Conservation (phyloP, 2,888 invertebrate species). For the Platycnemis pennipes region DNA sequence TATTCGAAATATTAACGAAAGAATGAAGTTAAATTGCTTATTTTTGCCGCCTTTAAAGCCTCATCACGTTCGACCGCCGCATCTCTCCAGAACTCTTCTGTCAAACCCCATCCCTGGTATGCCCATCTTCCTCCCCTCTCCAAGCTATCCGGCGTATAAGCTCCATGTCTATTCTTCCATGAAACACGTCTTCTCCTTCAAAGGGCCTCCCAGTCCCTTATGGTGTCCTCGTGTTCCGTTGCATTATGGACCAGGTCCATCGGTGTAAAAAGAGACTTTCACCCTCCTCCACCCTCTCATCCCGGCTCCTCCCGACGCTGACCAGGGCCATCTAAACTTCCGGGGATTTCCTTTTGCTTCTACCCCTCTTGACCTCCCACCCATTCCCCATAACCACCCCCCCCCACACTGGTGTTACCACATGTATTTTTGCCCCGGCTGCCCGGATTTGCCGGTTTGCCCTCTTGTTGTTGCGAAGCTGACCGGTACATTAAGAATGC, state of each 20-base stretch:
- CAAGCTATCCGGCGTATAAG: not conserved
- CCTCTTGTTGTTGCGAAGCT: not conserved
- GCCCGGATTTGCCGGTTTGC: no score
- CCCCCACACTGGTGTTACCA: not conserved
- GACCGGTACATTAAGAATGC: not conserved
- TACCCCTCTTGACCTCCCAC: not conserved
- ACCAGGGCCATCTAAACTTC: constrained; percentile 15
- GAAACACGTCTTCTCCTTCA: constrained; percentile 46
- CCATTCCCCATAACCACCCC: not conserved
- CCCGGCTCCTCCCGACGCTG: constrained; percentile 11
- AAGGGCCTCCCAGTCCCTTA: constrained; percentile 5
- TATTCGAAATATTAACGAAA: no score
- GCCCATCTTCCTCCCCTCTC: not conserved
- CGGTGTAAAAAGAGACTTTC: constrained; percentile 39
- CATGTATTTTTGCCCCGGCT: not conserved
- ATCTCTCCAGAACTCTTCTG: not conserved
- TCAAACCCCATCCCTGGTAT: not conserved
- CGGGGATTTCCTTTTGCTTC: no score
- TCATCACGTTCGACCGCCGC: not conserved
- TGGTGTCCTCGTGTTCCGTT: constrained; percentile 52
- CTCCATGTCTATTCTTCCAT: constrained; percentile 54
- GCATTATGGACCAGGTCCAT: constrained; percentile 65
- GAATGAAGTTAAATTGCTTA: no score
- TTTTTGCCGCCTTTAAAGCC: not conserved
- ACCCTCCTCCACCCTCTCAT: not conserved